phyloP scores from a whole-genome alignment of 2,113 vertebrate species.

The Trichomycterus rosablanca region DNA sequence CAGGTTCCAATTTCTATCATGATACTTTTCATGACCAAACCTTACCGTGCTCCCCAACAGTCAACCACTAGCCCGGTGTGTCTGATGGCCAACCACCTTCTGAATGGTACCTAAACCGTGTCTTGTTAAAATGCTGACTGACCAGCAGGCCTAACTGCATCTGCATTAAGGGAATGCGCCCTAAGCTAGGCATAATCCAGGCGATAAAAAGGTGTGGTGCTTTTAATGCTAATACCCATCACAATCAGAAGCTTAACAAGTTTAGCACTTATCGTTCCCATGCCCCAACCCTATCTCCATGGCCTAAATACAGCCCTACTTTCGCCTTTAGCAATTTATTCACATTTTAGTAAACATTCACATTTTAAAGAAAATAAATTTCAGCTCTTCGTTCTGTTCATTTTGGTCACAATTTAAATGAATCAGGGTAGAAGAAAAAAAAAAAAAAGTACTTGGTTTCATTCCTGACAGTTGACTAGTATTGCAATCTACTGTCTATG shows the following conservation, averaged over 20 bases:
- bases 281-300: background rate
- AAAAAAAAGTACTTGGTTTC: background rate
- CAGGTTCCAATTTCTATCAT: too few relatives aligned
- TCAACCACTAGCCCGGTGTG: conserved; percentile 25
- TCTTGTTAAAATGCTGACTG: conserved; percentile 57
- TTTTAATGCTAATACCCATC: conserved; percentile 65
- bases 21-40: conserved; percentile 3
- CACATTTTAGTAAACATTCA: background rate
- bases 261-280: conserved; percentile 25
- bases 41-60: conserved; percentile 42
- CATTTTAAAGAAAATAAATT: background rate
- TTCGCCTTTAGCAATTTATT: conserved; percentile 11
- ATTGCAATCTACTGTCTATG: background rate
- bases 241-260: conserved; percentile 21
- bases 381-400: too few relatives aligned
- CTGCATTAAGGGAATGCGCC: conserved; percentile 56
- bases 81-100: conserved; percentile 48
- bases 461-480: background rate
- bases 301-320: conserved; percentile 27
- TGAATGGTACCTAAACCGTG: conserved; percentile 56
- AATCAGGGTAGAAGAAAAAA: background rate
- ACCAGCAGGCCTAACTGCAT: conserved; percentile 51
- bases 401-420: too few relatives aligned
- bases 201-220: conserved; percentile 58
- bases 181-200: conserved; percentile 72